A percentile compares a stretch with the other conserved stretches of the same genome.
These are phyloP conservation scores for Thunnus thynnus DNA, from an alignment of 2,113 vertebrate species.

Conservation along the genomic window DNA sequence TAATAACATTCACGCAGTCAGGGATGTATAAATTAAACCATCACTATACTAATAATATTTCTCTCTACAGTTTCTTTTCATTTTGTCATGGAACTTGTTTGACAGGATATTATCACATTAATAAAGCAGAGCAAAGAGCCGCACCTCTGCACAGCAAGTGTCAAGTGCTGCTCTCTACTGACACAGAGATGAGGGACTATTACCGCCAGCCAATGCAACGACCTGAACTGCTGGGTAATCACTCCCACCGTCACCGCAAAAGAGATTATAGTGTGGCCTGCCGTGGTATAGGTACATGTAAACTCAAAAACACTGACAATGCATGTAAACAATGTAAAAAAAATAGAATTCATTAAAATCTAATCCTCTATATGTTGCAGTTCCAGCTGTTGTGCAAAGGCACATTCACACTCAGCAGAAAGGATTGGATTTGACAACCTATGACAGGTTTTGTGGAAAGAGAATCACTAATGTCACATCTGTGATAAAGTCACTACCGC, in stretches of 20 bases:
- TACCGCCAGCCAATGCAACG: slow-evolving; percentile 75
- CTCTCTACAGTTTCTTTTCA: slow-evolving; percentile 15
- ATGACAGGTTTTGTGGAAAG: slow-evolving; percentile 83
- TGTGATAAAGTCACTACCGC: slow-evolving; percentile 76
- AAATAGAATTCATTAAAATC: no score
- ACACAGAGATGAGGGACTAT: slow-evolving; percentile 83
- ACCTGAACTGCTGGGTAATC: slow-evolving; percentile 75
- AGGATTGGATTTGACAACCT: slow-evolving; percentile 76
- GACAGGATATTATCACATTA: slow-evolving; percentile 73
- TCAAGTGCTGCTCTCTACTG: slow-evolving; percentile 41
- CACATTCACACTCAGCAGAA: slow-evolving; percentile 78
- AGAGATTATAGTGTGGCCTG: slow-evolving; percentile 58
- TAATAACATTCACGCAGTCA: neutral
- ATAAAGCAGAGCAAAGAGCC: slow-evolving; percentile 46
- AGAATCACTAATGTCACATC: slow-evolving; percentile 66
- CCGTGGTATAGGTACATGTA: slow-evolving; percentile 80
- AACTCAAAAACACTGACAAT: slow-evolving; percentile 22
- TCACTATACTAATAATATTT: neutral
- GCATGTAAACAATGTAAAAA: neutral
- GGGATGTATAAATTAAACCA: slow-evolving; percentile 12
- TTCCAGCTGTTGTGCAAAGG: slow-evolving; percentile 80
- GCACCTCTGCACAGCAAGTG: slow-evolving; percentile 57
- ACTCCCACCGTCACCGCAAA: slow-evolving; percentile 77
- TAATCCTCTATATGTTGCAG: slow-evolving; percentile 67
- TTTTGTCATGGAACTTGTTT: slow-evolving; percentile 5